These are phyloP conservation scores for Pituophis catenifer DNA, from an alignment of 2,113 vertebrate species.

Conservation along the genomic window DNA sequence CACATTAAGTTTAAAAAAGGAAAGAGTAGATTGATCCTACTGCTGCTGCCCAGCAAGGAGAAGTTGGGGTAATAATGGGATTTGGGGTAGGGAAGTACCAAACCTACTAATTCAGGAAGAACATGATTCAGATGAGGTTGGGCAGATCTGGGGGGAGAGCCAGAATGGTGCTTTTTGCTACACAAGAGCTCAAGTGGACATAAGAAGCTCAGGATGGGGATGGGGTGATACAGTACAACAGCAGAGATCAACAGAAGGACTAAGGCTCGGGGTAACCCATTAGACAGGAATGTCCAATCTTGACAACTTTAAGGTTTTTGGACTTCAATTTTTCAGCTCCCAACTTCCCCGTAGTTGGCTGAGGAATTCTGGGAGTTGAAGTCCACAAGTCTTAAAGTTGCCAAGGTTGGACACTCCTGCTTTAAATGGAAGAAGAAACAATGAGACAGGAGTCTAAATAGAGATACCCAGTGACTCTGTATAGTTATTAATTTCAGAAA, in stretches of 20 bases:
- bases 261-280: background rate
- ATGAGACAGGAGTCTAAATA: background rate
- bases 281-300: background rate
- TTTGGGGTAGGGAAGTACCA: too few relatives aligned
- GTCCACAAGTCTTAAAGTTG: background rate
- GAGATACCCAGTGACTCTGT: background rate
- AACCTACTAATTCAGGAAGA: background rate
- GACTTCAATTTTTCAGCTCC: background rate
- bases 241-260: background rate
- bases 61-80: background rate
- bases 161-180: background rate
- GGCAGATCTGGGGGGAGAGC: too few relatives aligned
- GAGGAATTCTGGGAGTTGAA: background rate
- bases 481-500: background rate
- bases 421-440: background rate
- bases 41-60: background rate
- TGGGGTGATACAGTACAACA: background rate
- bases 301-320: background rate
- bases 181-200: background rate
- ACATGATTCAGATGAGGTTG: background rate
- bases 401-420: background rate
- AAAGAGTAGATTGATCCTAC: too few relatives aligned
- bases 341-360: background rate
- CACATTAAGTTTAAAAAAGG: too few relatives aligned
- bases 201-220: background rate